These are phyloP conservation scores for Seriola aureovittata DNA, from an alignment of 2,113 vertebrate genomes.

Conservation along the genomic window DNA sequence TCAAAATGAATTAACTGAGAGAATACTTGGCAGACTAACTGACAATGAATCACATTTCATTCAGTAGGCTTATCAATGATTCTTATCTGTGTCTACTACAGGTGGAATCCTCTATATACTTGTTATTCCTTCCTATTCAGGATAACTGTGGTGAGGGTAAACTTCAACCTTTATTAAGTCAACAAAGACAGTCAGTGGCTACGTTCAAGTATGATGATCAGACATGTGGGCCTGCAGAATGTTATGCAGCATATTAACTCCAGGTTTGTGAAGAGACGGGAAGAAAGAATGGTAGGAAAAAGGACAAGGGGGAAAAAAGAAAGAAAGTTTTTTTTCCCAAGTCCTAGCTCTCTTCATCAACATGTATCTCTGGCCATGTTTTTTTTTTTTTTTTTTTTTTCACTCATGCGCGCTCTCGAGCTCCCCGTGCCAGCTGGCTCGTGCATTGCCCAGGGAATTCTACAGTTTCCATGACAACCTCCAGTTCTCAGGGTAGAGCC, in stretches of 20 bases:
- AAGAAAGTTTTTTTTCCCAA: slow-evolving; percentile 19
- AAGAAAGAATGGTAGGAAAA: neutral
- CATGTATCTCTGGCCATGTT: slow-evolving; percentile 15
- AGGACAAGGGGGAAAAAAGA: neutral
- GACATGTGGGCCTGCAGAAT: neutral
- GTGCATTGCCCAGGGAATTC: slow-evolving; percentile 75
- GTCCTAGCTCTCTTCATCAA: slow-evolving; percentile 7
- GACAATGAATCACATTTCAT: neutral
- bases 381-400: neutral
- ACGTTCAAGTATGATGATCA: neutral
- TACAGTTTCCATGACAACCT: slow-evolving; percentile 81
- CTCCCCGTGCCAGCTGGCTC: slow-evolving; percentile 68
- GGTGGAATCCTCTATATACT: neutral
- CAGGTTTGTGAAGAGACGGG: neutral
- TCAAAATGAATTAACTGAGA: neutral
- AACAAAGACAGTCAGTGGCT: slow-evolving; percentile 10
- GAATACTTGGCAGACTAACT: neutral
- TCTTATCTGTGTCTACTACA: neutral
- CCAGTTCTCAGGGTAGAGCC: slow-evolving; percentile 72
- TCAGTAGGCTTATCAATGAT: neutral
- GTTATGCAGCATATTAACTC: neutral
- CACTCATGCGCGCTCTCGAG: slow-evolving; percentile 26
- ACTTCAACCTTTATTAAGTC: slow-evolving; percentile 26
- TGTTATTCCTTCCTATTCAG: neutral
- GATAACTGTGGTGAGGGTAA: neutral